A percentile compares a stretch with the other conserved stretches of the same genome.
These are phyloP conservation scores for Drosophila limbata DNA, from an alignment of 2,888 invertebrate species.

Conservation along the genomic window DNA sequence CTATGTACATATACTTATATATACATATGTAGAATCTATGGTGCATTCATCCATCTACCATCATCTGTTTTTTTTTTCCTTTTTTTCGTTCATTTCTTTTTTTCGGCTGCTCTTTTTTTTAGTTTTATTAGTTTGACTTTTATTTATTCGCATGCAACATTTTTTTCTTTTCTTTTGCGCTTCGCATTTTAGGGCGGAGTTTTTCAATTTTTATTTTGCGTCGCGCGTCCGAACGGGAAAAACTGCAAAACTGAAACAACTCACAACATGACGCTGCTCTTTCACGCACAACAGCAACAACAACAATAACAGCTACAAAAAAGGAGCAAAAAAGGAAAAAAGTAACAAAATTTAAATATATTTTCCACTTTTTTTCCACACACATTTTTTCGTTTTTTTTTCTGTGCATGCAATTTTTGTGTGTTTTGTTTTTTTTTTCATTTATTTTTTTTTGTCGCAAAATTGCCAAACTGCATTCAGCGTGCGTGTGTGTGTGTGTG, in stretches of 20 bases:
- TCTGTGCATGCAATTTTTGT: slow-evolving; percentile 52
- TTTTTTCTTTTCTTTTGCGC: slow-evolving; percentile 43
- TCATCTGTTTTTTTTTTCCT: slow-evolving; percentile 24
- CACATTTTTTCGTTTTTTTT: slow-evolving; percentile 32
- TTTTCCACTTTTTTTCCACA: slow-evolving; percentile 44
- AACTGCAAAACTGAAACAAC: slow-evolving; percentile 24
- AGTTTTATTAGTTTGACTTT: slow-evolving; percentile 78
- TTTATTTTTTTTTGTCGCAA: slow-evolving; percentile 56
- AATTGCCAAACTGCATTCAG: slow-evolving; percentile 74
- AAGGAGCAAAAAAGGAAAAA: slow-evolving; percentile 17
- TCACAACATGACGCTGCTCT: slow-evolving; percentile 45
- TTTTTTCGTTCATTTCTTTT: slow-evolving; percentile 39
- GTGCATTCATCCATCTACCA: slow-evolving; percentile 46
- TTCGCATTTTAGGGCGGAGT: slow-evolving; percentile 84
- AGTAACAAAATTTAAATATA: slow-evolving; percentile 76
- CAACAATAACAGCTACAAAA: slow-evolving; percentile 37
- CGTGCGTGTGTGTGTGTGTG: slow-evolving; percentile 15
- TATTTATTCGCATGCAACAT: slow-evolving; percentile 60
- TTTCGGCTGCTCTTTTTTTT: slow-evolving; percentile 57
- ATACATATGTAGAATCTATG: slow-evolving; percentile 30
- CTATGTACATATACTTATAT: slow-evolving; percentile 14
- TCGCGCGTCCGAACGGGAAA: slow-evolving; percentile 62
- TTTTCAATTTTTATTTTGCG: slow-evolving; percentile 84
- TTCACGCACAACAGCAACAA: slow-evolving; percentile 33
- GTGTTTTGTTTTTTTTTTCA: slow-evolving; percentile 59